Conservation (phyloP, 2,797 vertebrate species). For the Scleropages formosus region DNA sequence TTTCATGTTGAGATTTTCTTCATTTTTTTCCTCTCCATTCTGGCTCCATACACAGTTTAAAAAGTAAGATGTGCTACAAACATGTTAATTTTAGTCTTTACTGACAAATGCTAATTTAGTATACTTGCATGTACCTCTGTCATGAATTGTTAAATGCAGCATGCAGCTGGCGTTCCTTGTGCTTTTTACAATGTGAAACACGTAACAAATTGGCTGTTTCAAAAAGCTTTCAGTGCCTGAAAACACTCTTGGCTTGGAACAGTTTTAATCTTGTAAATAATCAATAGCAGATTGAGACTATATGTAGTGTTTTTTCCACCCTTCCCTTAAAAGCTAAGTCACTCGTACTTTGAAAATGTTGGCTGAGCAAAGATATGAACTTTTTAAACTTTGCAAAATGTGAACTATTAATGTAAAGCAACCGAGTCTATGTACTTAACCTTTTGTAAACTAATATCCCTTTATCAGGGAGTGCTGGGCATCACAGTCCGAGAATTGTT, state of each 20-base stretch:
- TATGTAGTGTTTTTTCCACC: too few relatives aligned
- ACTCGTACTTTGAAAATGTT: too few relatives aligned
- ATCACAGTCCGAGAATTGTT: too few relatives aligned
- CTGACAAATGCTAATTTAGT: neutral
- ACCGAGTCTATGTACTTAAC: too few relatives aligned
- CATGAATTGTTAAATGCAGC: neutral
- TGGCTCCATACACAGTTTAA: neutral
- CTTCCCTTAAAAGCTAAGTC: too few relatives aligned
- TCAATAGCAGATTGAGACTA: constrained; percentile 10
- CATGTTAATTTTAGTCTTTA: neutral
- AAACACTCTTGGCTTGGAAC: neutral
- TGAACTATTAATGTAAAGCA: too few relatives aligned
- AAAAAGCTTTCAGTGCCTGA: neutral
- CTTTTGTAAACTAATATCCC: too few relatives aligned
- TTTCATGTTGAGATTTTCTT: neutral
- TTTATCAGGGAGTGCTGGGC: too few relatives aligned
- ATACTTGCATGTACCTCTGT: neutral
- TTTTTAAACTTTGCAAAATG: too few relatives aligned
- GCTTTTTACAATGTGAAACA: neutral
- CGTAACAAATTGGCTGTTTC: constrained; percentile 22
- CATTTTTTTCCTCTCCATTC: neutral
- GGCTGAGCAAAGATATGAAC: too few relatives aligned
- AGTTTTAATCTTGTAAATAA: constrained; percentile 25
- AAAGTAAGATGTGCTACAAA: neutral
- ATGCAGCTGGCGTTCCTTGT: constrained; percentile 1